A percentile compares a stretch with the other conserved stretches of the same genome.
Evolutionary conservation across 2,888 invertebrate genomes (phyloP).

Genomic region (Dascillus cervinus): DNA sequence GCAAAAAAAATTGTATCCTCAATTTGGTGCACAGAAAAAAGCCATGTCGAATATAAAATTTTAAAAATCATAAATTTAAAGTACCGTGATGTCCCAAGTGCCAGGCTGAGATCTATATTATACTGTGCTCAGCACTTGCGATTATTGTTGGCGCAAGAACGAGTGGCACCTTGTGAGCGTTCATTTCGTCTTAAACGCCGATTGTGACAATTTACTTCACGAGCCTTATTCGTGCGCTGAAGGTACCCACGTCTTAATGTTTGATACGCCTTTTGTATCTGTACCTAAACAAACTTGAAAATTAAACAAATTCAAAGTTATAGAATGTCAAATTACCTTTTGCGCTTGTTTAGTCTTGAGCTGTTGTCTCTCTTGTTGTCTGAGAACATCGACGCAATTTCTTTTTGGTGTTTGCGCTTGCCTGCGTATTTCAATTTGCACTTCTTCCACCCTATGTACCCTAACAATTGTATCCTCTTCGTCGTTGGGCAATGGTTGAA

Average conservation of each 20-base stretch:
- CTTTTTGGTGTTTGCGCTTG: slow-evolving; percentile 12
- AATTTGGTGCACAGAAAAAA: slow-evolving; percentile 10
- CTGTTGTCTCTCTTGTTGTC: slow-evolving; percentile 36
- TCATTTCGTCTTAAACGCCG: slow-evolving; percentile 43
- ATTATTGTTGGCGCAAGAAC: slow-evolving; percentile 47
- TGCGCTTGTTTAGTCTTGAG: slow-evolving; percentile 39
- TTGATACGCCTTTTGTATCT: slow-evolving; percentile 39
- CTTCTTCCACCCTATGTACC: slow-evolving; percentile 8
- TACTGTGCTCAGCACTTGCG: slow-evolving; percentile 45
- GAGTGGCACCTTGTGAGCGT: slow-evolving; percentile 40
- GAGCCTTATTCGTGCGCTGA: slow-evolving; percentile 46
- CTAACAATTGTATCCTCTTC: slow-evolving; percentile 2
- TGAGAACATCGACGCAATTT: slow-evolving; percentile 25
- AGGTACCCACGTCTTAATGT: slow-evolving; percentile 39
- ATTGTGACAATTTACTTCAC: slow-evolving; percentile 44
- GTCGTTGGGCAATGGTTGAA: slow-evolving; percentile 5
- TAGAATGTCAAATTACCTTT: slow-evolving; percentile 7
- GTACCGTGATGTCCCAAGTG: slow-evolving; percentile 14
- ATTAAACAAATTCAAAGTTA: background rate
- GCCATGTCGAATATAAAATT: slow-evolving; percentile 8
- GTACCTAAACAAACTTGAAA: slow-evolving; percentile 30
- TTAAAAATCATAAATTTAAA: slow-evolving; percentile 9
- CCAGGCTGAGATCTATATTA: slow-evolving; percentile 33
- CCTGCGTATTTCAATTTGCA: slow-evolving; percentile 9
- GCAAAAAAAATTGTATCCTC: slow-evolving; percentile 13